A percentile compares a stretch with the other conserved stretches of the same genome.
Evolutionary conservation across 2,113 vertebrate species (phyloP).

Genomic region (Smithornis capensis): DNA sequence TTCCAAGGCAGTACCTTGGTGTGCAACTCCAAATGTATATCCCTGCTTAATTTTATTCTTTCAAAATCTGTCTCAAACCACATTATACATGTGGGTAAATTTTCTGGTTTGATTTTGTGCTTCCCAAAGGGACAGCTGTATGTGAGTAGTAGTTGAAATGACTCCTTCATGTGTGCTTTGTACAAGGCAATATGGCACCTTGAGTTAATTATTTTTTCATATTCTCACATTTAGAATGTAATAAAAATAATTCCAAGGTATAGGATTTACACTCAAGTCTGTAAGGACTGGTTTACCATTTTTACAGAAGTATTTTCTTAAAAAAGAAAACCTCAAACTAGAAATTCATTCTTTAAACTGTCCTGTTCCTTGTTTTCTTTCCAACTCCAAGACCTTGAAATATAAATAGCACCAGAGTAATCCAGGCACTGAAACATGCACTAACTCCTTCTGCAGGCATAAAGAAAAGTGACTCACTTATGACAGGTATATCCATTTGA

Average conservation of each 20-base stretch:
- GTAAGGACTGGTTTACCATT: not conserved
- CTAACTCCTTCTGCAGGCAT: not conserved
- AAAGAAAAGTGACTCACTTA: not conserved
- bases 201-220: not conserved
- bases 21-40: not conserved
- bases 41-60: not conserved
- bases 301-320: not conserved
- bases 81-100: fast-evolving
- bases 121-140: not conserved
- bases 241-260: not conserved
- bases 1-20: not conserved
- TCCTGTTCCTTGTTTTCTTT: not conserved
- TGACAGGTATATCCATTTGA: slow-evolving; percentile 4
- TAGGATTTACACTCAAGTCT: fast-evolving
- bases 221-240: not conserved
- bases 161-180: not conserved
- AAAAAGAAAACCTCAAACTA: not conserved
- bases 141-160: fast-evolving
- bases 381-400: not conserved
- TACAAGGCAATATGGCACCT: not conserved
- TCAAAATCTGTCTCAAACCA: not conserved
- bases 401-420: not conserved
- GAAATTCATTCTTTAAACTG: not conserved
- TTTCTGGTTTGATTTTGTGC: not conserved
- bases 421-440: not conserved